These are phyloP conservation scores for Hephaestus fuliginosus DNA, from an alignment of 2,797 vertebrate species.

Conservation along the genomic window DNA sequence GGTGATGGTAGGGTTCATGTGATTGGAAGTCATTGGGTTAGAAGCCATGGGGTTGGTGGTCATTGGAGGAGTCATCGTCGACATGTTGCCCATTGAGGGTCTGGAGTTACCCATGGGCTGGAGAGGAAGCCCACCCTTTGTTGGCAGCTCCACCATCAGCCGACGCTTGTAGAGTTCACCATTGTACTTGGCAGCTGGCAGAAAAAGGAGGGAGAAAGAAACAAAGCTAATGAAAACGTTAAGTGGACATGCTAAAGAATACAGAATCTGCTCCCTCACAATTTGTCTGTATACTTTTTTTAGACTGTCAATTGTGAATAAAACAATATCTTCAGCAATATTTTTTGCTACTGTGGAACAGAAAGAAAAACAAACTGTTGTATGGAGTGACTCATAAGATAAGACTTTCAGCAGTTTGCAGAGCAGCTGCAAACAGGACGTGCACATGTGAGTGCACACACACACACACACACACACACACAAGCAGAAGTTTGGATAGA, in stretches of 20 bases:
- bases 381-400: slow-evolving; percentile 49
- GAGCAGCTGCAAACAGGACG: slow-evolving; percentile 34
- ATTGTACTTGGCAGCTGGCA: slow-evolving; percentile 93
- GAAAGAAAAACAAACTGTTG: slow-evolving; percentile 25
- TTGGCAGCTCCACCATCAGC: slow-evolving; percentile 93
- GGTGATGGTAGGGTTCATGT: slow-evolving; percentile 71
- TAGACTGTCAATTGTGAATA: not conserved
- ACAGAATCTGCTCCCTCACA: not conserved
- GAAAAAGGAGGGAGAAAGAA: slow-evolving; percentile 43
- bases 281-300: slow-evolving; percentile 13
- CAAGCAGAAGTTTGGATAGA: slow-evolving; percentile 42
- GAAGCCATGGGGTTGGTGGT: slow-evolving; percentile 73
- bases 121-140: slow-evolving; percentile 93
- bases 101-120: slow-evolving; percentile 89
- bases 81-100: slow-evolving; percentile 78
- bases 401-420: slow-evolving; percentile 32
- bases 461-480: slow-evolving; percentile 1
- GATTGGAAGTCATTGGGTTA: slow-evolving; percentile 71
- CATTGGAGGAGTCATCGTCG: slow-evolving; percentile 70
- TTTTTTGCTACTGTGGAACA: not conserved
- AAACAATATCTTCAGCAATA: not conserved
- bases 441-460: not conserved
- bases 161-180: slow-evolving; percentile 96
- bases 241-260: slow-evolving; percentile 4
- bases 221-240: slow-evolving; percentile 26